Conservation (phyloP, 2,113 vertebrate species). For the Macrotus californicus region DNA sequence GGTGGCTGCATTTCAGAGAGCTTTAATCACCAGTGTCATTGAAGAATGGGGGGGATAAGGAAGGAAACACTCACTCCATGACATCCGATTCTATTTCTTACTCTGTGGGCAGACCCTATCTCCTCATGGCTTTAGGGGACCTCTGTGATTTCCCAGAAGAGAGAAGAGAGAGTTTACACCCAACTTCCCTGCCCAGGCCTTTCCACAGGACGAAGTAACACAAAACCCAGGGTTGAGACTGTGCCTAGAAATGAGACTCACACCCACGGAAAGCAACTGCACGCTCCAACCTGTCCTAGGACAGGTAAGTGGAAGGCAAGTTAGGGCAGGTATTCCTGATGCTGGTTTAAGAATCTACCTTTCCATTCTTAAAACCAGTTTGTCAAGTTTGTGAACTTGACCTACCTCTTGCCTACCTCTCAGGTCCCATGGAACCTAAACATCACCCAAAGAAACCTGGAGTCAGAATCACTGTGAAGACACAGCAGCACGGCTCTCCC, state of each 20-base stretch:
- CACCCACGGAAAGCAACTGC: background rate
- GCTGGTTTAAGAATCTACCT: background rate
- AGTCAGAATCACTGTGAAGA: background rate
- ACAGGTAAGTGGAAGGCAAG: background rate
- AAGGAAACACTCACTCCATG: background rate
- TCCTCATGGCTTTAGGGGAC: background rate
- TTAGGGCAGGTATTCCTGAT: background rate
- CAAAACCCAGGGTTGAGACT: background rate
- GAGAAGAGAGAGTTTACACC: background rate
- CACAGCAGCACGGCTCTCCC: rapidly evolving
- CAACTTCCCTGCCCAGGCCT: rapidly evolving
- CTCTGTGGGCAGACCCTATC: background rate
- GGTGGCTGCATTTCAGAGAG: background rate
- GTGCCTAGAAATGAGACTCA: background rate
- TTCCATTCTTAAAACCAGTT: background rate
- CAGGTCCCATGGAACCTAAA: background rate
- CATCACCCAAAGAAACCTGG: background rate
- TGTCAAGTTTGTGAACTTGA: background rate
- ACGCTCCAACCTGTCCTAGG: rapidly evolving
- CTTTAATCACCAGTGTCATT: background rate
- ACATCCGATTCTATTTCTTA: background rate
- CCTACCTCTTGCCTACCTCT: background rate
- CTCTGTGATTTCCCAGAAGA: background rate
- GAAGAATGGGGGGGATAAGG: background rate
- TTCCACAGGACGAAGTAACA: background rate